Percentiles rank a stretch among this genome's conserved stretches.
These are phyloP conservation scores for Chondrilla cf. caribensis DNA, from an alignment of 37 sponge, comb jelly and placozoan species.

Conservation along the genomic window DNA sequence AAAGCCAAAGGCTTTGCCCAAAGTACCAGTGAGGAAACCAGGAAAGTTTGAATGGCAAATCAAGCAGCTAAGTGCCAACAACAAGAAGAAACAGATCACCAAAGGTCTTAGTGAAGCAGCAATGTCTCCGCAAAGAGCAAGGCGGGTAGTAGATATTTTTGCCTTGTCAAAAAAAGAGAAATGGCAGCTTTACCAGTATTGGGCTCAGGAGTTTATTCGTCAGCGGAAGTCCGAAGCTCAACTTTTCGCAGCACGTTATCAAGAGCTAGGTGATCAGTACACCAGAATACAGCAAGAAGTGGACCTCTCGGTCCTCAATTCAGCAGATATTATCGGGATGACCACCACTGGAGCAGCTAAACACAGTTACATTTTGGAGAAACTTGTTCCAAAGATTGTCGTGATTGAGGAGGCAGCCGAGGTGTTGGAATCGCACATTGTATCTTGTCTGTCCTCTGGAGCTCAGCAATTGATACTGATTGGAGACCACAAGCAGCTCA, in stretches of 20 bases:
- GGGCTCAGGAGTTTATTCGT: slow-evolving; percentile 37
- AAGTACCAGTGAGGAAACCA: neutral
- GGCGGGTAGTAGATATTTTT: slow-evolving; percentile 31
- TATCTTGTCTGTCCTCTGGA: slow-evolving; percentile 78
- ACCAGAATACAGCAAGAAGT: slow-evolving; percentile 32
- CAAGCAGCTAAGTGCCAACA: slow-evolving; percentile 24
- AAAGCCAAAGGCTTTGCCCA: neutral
- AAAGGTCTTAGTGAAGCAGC: slow-evolving; percentile 43
- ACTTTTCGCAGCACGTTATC: slow-evolving; percentile 29
- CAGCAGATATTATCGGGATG: slow-evolving; percentile 83
- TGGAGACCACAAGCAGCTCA: slow-evolving; percentile 95
- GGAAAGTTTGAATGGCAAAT: slow-evolving; percentile 38
- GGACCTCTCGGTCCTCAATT: slow-evolving; percentile 31
- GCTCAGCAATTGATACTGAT: slow-evolving; percentile 89
- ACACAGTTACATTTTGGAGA: slow-evolving; percentile 55
- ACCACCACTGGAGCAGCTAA: slow-evolving; percentile 96
- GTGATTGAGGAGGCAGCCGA: slow-evolving; percentile 98
- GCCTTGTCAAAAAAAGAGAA: slow-evolving; percentile 16
- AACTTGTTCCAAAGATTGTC: slow-evolving; percentile 77
- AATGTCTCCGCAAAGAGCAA: slow-evolving; percentile 42
- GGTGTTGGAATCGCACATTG: slow-evolving; percentile 86
- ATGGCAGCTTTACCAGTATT: slow-evolving; percentile 66
- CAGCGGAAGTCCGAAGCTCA: neutral
- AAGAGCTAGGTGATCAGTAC: slow-evolving; percentile 22
- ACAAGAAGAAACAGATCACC: slow-evolving; percentile 33